Conservation (phyloP, 2,888 invertebrate genomes). For the Gastracanthus pulcherrimus region DNA sequence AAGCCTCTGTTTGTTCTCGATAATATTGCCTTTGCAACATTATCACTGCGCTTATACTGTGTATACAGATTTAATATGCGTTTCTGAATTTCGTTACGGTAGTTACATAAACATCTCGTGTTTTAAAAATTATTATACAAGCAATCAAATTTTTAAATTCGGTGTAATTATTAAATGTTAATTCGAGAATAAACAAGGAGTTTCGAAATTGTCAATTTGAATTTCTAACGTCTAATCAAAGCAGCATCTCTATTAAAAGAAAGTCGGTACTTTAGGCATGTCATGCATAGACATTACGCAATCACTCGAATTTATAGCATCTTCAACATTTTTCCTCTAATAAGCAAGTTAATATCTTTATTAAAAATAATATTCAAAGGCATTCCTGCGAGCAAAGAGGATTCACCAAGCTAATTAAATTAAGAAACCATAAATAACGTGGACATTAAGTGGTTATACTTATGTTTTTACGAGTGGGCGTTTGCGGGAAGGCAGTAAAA, state of each 20-base stretch:
- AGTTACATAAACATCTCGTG: no score
- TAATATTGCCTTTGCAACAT: not conserved
- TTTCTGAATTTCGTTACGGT: not conserved
- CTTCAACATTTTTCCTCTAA: not conserved
- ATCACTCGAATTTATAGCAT: constrained; percentile 9
- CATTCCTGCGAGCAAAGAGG: not conserved
- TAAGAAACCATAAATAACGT: constrained; percentile 29
- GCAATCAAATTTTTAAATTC: not conserved
- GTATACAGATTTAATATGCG: not conserved
- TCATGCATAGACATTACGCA: not conserved
- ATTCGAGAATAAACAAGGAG: not conserved
- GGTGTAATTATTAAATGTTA: not conserved
- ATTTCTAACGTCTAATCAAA: not conserved
- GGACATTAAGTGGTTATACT: not conserved
- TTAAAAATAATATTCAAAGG: constrained; percentile 20
- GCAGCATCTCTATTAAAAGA: not conserved
- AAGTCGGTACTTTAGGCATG: not conserved
- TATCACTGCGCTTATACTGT: not conserved
- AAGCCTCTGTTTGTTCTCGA: constrained; percentile 18
- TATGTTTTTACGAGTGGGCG: not conserved
- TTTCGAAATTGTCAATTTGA: not conserved
- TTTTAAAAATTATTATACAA: not conserved
- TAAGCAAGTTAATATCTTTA: not conserved
- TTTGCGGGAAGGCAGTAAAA: not conserved
- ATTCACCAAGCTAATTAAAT: constrained; percentile 1